Conservation (phyloP, 2,888 invertebrate genomes). For the Galeruca laticollis region DNA sequence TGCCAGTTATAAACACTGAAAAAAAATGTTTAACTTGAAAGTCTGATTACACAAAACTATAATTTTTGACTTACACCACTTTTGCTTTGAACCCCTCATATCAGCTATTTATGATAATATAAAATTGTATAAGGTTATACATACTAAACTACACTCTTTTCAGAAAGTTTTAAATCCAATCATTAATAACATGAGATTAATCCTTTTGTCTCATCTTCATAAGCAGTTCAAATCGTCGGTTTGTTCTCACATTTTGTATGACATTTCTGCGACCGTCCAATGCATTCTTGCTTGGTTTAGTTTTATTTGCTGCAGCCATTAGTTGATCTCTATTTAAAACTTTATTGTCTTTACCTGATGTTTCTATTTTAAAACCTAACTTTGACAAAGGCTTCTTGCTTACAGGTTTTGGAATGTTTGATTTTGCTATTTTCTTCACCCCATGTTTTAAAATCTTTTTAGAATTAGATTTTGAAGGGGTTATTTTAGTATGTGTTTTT, state of each 20-base stretch:
- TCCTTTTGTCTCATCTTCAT: constrained; percentile 70
- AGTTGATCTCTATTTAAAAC: constrained; percentile 49
- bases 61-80: no score
- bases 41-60: no score
- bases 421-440: constrained; percentile 29
- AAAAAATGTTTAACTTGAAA: no score
- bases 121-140: no score
- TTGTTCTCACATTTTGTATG: constrained; percentile 77
- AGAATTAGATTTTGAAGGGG: constrained; percentile 36
- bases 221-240: constrained; percentile 78
- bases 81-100: no score
- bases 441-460: constrained; percentile 24
- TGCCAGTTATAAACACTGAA: no score
- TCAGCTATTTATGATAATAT: no score
- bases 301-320: constrained; percentile 53
- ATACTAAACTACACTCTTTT: no score
- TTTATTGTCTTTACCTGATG: constrained; percentile 16
- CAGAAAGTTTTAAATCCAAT: no score
- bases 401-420: constrained; percentile 33
- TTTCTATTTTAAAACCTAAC: constrained; percentile 35
- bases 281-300: constrained; percentile 43
- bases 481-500: constrained; percentile 18
- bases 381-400: constrained; percentile 29
- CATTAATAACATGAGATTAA: background rate
- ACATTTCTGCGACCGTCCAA: constrained; percentile 61